These are phyloP conservation scores for Epinephelus coioides DNA, from an alignment of 2,797 vertebrate species.

Conservation along the genomic window DNA sequence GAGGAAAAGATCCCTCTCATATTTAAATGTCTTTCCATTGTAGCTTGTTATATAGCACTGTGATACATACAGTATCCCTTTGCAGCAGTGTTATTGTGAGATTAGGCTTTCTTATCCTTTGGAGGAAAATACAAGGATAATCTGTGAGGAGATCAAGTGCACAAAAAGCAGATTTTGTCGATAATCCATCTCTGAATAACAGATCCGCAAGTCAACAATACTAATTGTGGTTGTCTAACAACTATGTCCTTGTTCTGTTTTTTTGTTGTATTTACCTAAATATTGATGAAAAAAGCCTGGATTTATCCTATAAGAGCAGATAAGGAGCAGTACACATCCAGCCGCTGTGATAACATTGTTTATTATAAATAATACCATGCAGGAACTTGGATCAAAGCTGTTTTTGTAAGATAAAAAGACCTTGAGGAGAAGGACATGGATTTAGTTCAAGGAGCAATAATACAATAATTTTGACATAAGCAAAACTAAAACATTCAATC, in stretches of 20 bases:
- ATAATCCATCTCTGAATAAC: slow-evolving; percentile 79
- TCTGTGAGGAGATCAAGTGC: slow-evolving; percentile 68
- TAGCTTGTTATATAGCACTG: not conserved
- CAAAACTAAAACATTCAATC: slow-evolving; percentile 64
- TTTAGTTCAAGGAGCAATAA: slow-evolving; percentile 69
- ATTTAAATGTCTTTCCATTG: not conserved
- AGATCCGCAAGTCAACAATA: slow-evolving; percentile 69
- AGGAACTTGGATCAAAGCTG: slow-evolving; percentile 51
- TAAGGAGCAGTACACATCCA: slow-evolving; percentile 34
- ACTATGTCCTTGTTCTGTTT: slow-evolving; percentile 27
- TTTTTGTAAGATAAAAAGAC: slow-evolving; percentile 71
- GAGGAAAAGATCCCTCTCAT: not conserved
- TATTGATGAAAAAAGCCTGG: slow-evolving; percentile 10
- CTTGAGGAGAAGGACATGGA: slow-evolving; percentile 56
- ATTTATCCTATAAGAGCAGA: slow-evolving; percentile 26
- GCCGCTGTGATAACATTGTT: slow-evolving; percentile 50
- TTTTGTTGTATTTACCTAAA: slow-evolving; percentile 1
- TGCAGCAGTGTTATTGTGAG: slow-evolving; percentile 56
- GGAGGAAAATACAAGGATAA: slow-evolving; percentile 74
- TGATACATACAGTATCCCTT: slow-evolving; percentile 30
- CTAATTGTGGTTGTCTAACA: slow-evolving; percentile 56
- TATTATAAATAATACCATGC: slow-evolving; percentile 54
- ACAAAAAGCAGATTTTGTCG: slow-evolving; percentile 72
- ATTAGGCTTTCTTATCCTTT: slow-evolving; percentile 69
- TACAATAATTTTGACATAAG: slow-evolving; percentile 68